These are phyloP conservation scores for Danio choprae DNA, from an alignment of 2,797 vertebrate species.

Conservation along the genomic window DNA sequence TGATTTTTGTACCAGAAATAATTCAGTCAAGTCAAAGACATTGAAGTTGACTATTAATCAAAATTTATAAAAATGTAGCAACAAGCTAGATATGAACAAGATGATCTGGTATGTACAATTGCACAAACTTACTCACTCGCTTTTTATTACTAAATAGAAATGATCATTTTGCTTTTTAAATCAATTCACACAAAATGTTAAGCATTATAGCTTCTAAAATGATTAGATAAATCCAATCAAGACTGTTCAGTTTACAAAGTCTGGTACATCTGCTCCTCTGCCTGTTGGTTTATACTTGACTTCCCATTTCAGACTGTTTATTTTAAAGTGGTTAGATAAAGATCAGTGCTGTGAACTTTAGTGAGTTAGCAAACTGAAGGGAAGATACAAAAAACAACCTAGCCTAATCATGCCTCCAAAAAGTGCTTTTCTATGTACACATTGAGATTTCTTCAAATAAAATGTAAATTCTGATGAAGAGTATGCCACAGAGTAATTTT, in stretches of 20 bases:
- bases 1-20: not conserved
- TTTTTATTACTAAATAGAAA: not conserved
- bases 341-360: constrained; percentile 25
- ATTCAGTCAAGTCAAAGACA: not conserved
- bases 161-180: not conserved
- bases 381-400: not conserved
- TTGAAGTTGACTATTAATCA: not conserved
- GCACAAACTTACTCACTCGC: not conserved
- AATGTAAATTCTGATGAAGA: not conserved
- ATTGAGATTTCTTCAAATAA: not conserved
- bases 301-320: constrained; percentile 29
- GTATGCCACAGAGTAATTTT: no score
- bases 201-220: not conserved
- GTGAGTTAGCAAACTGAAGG: not conserved
- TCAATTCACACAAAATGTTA: not conserved
- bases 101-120: not conserved
- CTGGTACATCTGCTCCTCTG: not conserved
- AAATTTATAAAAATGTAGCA: not conserved
- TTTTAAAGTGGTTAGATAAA: constrained; percentile 26
- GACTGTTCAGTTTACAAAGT: not conserved
- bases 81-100: not conserved
- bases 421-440: not conserved
- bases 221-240: not conserved
- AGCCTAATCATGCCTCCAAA: constrained; percentile 9
- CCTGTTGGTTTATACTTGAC: not conserved